These are phyloP conservation scores for Sicus ferrugineus DNA, from an alignment of 2,888 invertebrate species.

Conservation along the genomic window DNA sequence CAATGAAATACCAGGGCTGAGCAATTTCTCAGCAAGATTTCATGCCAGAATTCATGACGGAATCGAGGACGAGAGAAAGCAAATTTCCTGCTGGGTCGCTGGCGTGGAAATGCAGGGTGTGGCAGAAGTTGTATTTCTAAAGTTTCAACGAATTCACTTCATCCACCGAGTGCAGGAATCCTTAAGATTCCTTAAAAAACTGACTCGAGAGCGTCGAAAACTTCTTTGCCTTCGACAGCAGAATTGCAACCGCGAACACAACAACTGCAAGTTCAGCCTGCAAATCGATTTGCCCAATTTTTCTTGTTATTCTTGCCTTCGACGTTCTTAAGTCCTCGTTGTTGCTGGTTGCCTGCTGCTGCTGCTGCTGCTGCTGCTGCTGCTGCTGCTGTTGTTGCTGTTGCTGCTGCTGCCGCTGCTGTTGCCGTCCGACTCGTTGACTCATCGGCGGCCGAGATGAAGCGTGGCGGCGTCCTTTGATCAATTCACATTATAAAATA, in stretches of 20 bases:
- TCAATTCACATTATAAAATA: conserved; percentile 65
- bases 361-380: conserved; percentile 19
- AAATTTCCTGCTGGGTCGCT: too few relatives aligned
- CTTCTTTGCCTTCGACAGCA: neutral
- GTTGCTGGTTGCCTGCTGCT: conserved; percentile 28
- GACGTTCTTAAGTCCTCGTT: conserved; percentile 6
- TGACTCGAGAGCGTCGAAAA: conserved; percentile 14
- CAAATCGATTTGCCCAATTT: conserved; percentile 57
- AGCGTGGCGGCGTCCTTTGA: conserved; percentile 63
- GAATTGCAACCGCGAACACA: neutral
- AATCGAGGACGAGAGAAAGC: too few relatives aligned
- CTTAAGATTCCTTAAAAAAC: neutral
- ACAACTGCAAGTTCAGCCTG: conserved; percentile 40
- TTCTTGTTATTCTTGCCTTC: conserved; percentile 49
- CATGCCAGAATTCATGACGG: too few relatives aligned
- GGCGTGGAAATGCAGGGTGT: too few relatives aligned
- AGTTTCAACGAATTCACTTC: too few relatives aligned
- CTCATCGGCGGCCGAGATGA: conserved; percentile 57
- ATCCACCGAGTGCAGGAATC: neutral
- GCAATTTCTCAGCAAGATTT: too few relatives aligned
- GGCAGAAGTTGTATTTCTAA: too few relatives aligned
- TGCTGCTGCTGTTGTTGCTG: conserved; percentile 13
- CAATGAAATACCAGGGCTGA: too few relatives aligned
- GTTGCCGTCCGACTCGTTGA: conserved; percentile 4
- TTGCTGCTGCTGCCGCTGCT: neutral